Conservation (phyloP, 2,113 vertebrate species). For the Ginglymostoma cirratum region DNA sequence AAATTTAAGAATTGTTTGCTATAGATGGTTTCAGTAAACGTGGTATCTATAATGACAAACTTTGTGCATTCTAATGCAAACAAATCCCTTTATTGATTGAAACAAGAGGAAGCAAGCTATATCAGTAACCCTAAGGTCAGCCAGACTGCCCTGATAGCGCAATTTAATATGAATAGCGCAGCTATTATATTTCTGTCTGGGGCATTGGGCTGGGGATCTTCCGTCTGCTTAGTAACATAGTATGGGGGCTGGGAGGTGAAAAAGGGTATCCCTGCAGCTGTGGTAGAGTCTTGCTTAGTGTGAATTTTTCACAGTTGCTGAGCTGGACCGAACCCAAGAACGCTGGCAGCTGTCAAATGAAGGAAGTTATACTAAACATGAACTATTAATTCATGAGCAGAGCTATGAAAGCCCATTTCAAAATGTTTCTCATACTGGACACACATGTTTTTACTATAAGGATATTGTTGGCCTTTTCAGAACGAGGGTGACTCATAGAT, state of each 20-base stretch:
- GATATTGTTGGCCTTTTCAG: neutral
- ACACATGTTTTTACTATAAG: neutral
- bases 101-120: neutral
- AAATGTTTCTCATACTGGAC: neutral
- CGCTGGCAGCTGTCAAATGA: slow-evolving; percentile 14
- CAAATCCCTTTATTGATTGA: neutral
- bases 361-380: neutral
- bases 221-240: neutral
- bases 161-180: neutral
- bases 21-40: neutral
- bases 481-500: neutral
- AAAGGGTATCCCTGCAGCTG: neutral
- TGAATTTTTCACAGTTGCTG: neutral
- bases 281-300: neutral
- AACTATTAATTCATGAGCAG: neutral
- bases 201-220: neutral
- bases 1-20: neutral
- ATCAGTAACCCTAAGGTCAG: neutral
- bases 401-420: slow-evolving; percentile 1
- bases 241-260: neutral
- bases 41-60: neutral
- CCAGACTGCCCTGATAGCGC: neutral
- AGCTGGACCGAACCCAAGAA: neutral
- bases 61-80: neutral
- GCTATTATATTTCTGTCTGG: neutral